These are phyloP conservation scores for Drosophila lacteicornis DNA, from an alignment of 1,140 invertebrate species.

Conservation along the genomic window DNA sequence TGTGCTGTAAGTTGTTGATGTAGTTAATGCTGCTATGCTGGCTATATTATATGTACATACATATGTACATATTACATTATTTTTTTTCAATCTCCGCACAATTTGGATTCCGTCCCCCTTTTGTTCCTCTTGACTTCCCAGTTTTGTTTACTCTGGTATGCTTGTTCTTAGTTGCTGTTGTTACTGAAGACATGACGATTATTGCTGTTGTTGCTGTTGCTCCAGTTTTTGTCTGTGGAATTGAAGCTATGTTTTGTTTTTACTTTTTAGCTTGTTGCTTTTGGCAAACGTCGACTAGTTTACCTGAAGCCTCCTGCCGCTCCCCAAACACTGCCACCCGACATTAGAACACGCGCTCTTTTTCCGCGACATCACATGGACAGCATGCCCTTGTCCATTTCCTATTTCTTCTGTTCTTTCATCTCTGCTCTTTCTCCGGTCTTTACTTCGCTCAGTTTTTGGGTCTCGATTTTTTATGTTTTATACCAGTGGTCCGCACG, in stretches of 20 bases:
- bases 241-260: slow-evolving; percentile 10
- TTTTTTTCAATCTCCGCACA: slow-evolving; percentile 13
- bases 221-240: slow-evolving; percentile 5
- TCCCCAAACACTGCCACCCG: neutral
- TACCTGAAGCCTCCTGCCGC: neutral
- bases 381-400: neutral
- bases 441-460: neutral
- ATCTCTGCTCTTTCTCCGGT: too few relatives aligned
- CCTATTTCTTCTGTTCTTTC: neutral
- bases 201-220: slow-evolving; percentile 2
- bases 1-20: neutral
- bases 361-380: slow-evolving; percentile 9
- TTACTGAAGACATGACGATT: slow-evolving; percentile 4
- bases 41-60: neutral
- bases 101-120: neutral
- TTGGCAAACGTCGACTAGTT: neutral
- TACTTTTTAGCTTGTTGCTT: neutral
- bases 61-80: neutral
- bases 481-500: too few relatives aligned
- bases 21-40: slow-evolving; percentile 1
- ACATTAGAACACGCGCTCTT: neutral
- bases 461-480: neutral
- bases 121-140: neutral
- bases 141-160: slow-evolving; percentile 3
- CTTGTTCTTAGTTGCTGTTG: slow-evolving; percentile 2